Evolutionary conservation across 2,797 vertebrate species (phyloP).

Genomic region (Mus spretus): DNA sequence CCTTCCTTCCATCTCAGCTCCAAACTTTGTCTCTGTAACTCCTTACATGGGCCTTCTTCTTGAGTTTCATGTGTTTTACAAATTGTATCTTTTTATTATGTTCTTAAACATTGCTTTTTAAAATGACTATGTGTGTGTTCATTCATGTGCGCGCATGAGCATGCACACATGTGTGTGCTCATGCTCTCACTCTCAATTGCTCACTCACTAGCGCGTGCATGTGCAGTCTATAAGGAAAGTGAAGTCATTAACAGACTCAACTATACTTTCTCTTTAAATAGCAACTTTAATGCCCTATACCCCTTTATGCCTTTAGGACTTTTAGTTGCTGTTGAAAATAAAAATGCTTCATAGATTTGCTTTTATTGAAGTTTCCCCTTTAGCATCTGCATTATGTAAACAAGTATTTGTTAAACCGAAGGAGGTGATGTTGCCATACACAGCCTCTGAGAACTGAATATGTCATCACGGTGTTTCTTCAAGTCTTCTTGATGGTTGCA

Average conservation of each 20-base stretch:
- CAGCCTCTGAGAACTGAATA: slow-evolving; percentile 72
- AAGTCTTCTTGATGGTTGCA: slow-evolving; percentile 82
- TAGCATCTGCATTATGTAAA: slow-evolving; percentile 73
- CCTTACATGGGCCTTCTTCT: too few species aligned
- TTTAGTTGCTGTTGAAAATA: slow-evolving; percentile 31
- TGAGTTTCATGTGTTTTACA: too few species aligned
- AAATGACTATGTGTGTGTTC: background rate
- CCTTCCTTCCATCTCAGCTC: too few species aligned
- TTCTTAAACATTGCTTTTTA: background rate
- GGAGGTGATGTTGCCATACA: slow-evolving; percentile 72
- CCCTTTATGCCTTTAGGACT: background rate
- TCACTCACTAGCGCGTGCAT: too few species aligned
- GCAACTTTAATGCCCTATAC: background rate
- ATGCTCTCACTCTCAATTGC: too few species aligned
- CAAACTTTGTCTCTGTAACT: too few species aligned
- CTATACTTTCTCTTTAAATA: slow-evolving; percentile 24
- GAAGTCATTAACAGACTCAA: slow-evolving; percentile 4
- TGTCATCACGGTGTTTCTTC: slow-evolving; percentile 82
- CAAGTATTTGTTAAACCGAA: slow-evolving; percentile 81
- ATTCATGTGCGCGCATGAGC: too few species aligned
- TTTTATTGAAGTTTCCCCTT: slow-evolving; percentile 69
- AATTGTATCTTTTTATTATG: slow-evolving; percentile 39
- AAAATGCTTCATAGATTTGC: slow-evolving; percentile 69
- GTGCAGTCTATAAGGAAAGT: background rate
- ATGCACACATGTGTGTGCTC: too few species aligned